phyloP scores from a whole-genome alignment of 37 sponge, comb jelly and placozoan genomes.

The Lycopodina hypogea region DNA sequence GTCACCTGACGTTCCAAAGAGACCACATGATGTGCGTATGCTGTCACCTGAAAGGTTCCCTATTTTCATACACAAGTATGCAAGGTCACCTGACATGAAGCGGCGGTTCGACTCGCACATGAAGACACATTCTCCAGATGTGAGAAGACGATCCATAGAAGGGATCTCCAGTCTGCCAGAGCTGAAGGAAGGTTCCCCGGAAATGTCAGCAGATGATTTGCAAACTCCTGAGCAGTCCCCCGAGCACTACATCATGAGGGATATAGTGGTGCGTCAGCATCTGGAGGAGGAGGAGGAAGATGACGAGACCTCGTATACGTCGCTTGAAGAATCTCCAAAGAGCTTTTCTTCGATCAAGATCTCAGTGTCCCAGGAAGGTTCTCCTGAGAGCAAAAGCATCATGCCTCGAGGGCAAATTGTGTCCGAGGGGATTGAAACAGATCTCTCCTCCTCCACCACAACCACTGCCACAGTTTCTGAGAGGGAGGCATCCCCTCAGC shows the following conservation, averaged over 20 bases:
- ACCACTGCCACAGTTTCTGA: background rate
- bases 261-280: background rate
- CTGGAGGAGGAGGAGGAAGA: slow-evolving; percentile 12
- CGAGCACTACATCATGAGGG: background rate
- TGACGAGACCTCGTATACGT: background rate
- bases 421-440: background rate
- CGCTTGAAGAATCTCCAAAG: background rate
- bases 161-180: slow-evolving; percentile 6
- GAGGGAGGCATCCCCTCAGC: background rate
- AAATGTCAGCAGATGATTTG: background rate
- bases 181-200: background rate
- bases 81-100: slow-evolving; percentile 5
- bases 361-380: background rate
- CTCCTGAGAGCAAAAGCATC: background rate
- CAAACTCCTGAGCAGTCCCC: slow-evolving; percentile 10
- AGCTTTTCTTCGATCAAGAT: background rate
- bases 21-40: background rate
- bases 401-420: background rate
- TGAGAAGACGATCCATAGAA: background rate
- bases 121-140: slow-evolving; percentile 1
- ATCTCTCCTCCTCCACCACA: background rate
- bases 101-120: background rate
- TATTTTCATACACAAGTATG: background rate
- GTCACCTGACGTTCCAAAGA: slow-evolving; percentile 1
- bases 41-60: slow-evolving; percentile 11